Evolutionary conservation across 2,113 vertebrate genomes (phyloP).

Genomic region (Ondatra zibethicus): DNA sequence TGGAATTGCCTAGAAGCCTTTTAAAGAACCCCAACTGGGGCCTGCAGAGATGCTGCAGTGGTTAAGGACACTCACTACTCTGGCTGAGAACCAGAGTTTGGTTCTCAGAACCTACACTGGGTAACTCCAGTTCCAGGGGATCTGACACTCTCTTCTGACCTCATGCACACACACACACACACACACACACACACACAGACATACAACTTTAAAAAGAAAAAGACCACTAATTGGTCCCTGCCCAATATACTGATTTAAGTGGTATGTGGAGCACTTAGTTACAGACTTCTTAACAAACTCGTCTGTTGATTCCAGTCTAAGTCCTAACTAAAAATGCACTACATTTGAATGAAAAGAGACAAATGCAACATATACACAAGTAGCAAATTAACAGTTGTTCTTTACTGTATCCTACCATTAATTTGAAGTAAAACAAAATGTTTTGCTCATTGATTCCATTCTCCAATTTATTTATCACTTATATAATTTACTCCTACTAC

Average conservation of each 20-base stretch:
- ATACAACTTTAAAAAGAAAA: background rate
- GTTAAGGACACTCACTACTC: too few species aligned
- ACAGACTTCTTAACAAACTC: background rate
- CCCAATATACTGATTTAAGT: background rate
- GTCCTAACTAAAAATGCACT: background rate
- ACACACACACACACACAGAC: background rate
- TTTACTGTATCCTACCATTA: background rate
- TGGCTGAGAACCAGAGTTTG: background rate
- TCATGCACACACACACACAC: background rate
- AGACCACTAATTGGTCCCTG: background rate
- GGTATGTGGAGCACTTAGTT: background rate
- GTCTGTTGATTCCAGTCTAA: background rate
- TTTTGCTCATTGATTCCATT: background rate
- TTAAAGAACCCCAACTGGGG: background rate
- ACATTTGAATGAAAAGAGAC: conserved; percentile 2
- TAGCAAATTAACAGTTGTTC: background rate
- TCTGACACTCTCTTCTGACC: background rate
- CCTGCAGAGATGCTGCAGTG: background rate
- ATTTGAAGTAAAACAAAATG: background rate
- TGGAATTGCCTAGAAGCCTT: conserved; percentile 44
- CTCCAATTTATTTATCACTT: background rate
- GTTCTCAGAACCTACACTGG: background rate
- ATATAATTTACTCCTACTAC: background rate
- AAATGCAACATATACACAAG: background rate
- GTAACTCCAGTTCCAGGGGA: background rate